Percentiles rank a stretch among this genome's conserved stretches.
These are phyloP conservation scores for Chlamydotis undulata DNA, from an alignment of 2,113 vertebrate genomes.

Conservation along the genomic window DNA sequence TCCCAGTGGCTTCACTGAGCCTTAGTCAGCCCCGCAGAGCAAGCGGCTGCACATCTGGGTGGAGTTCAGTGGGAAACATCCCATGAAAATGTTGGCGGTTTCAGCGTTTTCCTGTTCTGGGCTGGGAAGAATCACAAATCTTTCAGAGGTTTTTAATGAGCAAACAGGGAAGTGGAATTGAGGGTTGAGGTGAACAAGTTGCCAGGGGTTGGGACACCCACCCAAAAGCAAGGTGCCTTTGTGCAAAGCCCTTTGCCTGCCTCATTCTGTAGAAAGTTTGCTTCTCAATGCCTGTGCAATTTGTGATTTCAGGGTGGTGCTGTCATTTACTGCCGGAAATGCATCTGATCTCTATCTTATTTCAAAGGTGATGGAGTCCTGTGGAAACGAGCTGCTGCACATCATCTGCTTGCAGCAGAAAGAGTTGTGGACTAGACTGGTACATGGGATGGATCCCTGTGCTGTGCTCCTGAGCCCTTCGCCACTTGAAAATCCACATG, in stretches of 20 bases:
- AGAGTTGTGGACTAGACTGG: not conserved
- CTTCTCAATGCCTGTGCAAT: not conserved
- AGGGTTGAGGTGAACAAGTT: not conserved
- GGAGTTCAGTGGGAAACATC: slow-evolving; percentile 41
- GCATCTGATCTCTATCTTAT: not conserved
- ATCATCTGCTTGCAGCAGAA: not conserved
- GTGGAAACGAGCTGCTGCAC: not conserved
- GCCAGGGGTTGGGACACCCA: not conserved
- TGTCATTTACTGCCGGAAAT: not conserved
- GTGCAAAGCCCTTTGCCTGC: not conserved
- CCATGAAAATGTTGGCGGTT: slow-evolving; percentile 27
- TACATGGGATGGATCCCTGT: not conserved
- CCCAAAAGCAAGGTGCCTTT: not conserved
- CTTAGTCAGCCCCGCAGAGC: not conserved
- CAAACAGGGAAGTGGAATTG: not conserved
- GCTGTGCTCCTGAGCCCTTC: not conserved
- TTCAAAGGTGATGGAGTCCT: not conserved
- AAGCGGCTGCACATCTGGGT: slow-evolving; percentile 18
- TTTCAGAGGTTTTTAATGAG: slow-evolving; percentile 25
- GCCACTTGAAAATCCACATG: not conserved
- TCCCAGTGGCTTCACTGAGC: not conserved
- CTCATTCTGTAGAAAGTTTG: not conserved
- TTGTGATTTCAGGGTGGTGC: slow-evolving; percentile 7
- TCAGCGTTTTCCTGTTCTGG: slow-evolving; percentile 16
- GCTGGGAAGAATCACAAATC: not conserved